Conservation (phyloP, 2,797 vertebrate species). For the Cyprinodon diabolis region DNA sequence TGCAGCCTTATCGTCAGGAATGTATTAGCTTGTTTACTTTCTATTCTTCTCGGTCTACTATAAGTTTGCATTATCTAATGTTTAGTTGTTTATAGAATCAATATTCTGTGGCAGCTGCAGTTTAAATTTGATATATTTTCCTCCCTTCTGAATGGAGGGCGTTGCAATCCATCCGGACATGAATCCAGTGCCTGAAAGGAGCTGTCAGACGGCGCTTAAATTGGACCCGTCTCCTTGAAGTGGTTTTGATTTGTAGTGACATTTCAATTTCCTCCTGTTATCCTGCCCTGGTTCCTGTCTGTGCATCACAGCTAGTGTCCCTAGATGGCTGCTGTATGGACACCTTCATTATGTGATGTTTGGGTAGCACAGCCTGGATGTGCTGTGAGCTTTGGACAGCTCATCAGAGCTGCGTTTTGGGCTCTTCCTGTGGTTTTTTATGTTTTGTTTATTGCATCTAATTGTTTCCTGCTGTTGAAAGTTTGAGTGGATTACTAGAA, state of each 20-base stretch:
- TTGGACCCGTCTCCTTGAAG: constrained; percentile 68
- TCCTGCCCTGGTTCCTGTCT: constrained; percentile 47
- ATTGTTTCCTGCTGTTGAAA: neutral
- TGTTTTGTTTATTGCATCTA: neutral
- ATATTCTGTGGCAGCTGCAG: constrained; percentile 10
- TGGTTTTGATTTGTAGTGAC: constrained; percentile 76
- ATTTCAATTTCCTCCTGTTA: constrained; percentile 81
- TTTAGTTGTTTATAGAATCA: constrained; percentile 14
- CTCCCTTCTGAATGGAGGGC: constrained; percentile 3
- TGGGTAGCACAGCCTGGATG: constrained; percentile 37
- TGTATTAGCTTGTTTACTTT: constrained; percentile 29
- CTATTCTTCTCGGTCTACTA: neutral
- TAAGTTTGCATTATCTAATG: constrained; percentile 23
- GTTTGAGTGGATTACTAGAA: neutral
- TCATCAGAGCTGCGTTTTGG: constrained; percentile 12
- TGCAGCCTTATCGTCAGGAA: constrained; percentile 7
- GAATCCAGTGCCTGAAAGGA: constrained; percentile 63
- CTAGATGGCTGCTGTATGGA: constrained; percentile 25
- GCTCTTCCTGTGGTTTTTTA: neutral
- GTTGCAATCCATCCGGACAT: constrained; percentile 56
- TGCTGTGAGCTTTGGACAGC: neutral
- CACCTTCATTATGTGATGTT: constrained; percentile 32
- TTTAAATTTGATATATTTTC: constrained; percentile 18
- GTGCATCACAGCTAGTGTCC: constrained; percentile 40
- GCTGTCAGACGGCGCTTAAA: constrained; percentile 67